phyloP scores from a whole-genome alignment of 1,140 invertebrate species.

The Samia ricini region DNA sequence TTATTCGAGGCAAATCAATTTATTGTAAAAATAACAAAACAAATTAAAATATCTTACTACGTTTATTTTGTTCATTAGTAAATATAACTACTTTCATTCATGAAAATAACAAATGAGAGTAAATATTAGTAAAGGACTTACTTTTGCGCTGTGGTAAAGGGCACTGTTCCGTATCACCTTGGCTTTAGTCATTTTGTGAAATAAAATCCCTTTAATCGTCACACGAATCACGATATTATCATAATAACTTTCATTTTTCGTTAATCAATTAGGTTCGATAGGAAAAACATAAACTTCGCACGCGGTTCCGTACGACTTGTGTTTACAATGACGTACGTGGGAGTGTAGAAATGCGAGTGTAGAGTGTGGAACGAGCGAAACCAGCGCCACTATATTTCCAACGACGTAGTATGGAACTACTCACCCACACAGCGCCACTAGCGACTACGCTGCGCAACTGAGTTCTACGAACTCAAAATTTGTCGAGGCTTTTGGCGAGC shows the following conservation, averaged over 20 bases:
- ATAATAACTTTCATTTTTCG: slow-evolving; percentile 45
- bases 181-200: slow-evolving; percentile 57
- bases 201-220: slow-evolving; percentile 38
- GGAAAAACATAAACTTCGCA: slow-evolving; percentile 36
- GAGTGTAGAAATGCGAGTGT: slow-evolving; percentile 53
- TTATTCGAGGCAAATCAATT: neutral
- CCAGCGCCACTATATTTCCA: slow-evolving; percentile 32
- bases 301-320: slow-evolving; percentile 39
- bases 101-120: slow-evolving; percentile 12
- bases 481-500: slow-evolving; percentile 30
- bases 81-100: slow-evolving; percentile 18
- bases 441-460: slow-evolving; percentile 26
- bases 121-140: slow-evolving; percentile 36
- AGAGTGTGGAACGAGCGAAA: slow-evolving; percentile 27
- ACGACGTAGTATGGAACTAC: slow-evolving; percentile 46
- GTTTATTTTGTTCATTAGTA: neutral
- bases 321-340: slow-evolving; percentile 71
- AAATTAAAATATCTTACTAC: neutral
- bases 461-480: slow-evolving; percentile 32
- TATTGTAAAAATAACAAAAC: neutral
- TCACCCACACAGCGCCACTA: slow-evolving; percentile 21
- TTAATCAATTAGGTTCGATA: slow-evolving; percentile 31
- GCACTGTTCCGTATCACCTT: slow-evolving; percentile 62
- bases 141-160: slow-evolving; percentile 69
- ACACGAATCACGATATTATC: slow-evolving; percentile 44